Evolutionary conservation across 2,113 vertebrate species (phyloP).

Genomic region (Dolichallabes microphthalmus): DNA sequence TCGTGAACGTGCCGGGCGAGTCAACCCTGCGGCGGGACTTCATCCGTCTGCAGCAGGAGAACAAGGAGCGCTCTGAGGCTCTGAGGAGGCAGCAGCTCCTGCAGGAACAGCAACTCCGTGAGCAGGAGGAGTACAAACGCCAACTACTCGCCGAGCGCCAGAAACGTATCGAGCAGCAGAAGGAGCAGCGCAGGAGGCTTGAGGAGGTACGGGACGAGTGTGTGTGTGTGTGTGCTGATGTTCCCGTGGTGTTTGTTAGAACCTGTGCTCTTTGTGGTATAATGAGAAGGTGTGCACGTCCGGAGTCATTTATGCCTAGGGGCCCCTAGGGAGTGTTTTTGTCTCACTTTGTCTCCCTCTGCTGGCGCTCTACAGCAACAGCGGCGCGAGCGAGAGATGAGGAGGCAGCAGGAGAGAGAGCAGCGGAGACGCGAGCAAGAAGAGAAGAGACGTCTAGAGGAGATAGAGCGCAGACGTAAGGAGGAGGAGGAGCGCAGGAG

Average conservation of each 20-base stretch:
- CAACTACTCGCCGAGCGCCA: constrained; percentile 93
- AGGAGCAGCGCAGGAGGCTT: constrained; percentile 89
- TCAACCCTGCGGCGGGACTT: constrained; percentile 96
- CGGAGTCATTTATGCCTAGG: no score
- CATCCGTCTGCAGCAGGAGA: constrained; percentile 96
- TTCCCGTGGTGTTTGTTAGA: background rate
- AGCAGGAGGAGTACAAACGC: constrained; percentile 97
- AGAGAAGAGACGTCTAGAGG: constrained; percentile 89
- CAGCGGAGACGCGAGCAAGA: constrained; percentile 94
- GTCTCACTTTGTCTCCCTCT: constrained; percentile 4
- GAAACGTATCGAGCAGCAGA: constrained; percentile 96
- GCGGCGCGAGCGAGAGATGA: constrained; percentile 91
- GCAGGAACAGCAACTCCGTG: constrained; percentile 94
- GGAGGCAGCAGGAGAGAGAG: constrained; percentile 95
- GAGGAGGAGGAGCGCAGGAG: constrained; percentile 94
- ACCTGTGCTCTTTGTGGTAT: background rate
- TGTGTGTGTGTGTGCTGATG: no score
- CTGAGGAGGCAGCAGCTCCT: constrained; percentile 93
- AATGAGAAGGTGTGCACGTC: background rate
- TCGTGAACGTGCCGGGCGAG: constrained; percentile 96
- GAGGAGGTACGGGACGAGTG: constrained; percentile 88
- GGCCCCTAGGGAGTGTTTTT: background rate
- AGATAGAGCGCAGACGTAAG: constrained; percentile 90
- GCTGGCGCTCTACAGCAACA: constrained; percentile 80
- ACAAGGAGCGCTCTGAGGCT: constrained; percentile 96